These are phyloP conservation scores for Delphinapterus leucas DNA, from an alignment of 2,113 vertebrate genomes.

Conservation along the genomic window DNA sequence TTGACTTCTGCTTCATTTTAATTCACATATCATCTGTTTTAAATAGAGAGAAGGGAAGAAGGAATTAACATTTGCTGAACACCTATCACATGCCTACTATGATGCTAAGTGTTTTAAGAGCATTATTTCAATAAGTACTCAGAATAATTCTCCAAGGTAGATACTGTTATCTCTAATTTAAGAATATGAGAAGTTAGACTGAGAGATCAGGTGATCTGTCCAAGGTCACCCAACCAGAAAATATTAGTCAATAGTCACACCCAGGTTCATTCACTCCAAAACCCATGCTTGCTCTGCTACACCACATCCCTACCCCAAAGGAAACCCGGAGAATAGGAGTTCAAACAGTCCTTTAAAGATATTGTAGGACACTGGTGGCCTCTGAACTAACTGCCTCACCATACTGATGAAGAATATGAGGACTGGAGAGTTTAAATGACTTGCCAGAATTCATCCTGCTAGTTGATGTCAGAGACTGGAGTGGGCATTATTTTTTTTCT, in stretches of 20 bases:
- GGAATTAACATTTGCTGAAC: background rate
- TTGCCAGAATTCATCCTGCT: background rate
- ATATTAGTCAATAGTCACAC: background rate
- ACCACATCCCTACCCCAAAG: background rate
- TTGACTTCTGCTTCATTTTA: background rate
- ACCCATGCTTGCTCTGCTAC: background rate
- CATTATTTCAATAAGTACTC: background rate
- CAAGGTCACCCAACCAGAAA: background rate
- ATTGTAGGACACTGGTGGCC: background rate
- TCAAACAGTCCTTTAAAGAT: background rate
- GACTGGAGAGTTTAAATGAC: background rate
- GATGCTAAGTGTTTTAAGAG: slow-evolving; percentile 2
- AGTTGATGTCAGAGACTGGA: background rate
- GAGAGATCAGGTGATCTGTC: background rate
- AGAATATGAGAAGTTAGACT: background rate
- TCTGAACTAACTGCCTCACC: background rate
- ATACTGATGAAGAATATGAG: background rate
- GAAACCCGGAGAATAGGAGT: background rate
- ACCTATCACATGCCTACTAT: background rate
- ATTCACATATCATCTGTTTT: background rate
- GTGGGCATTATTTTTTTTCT: background rate
- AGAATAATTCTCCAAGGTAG: background rate
- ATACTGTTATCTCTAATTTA: background rate
- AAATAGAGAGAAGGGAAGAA: background rate
- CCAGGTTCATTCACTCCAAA: background rate